A percentile compares a stretch with the other conserved stretches of the same genome.
phyloP scores from a whole-genome alignment of 2,113 vertebrate species.

The Mus spicilegus region DNA sequence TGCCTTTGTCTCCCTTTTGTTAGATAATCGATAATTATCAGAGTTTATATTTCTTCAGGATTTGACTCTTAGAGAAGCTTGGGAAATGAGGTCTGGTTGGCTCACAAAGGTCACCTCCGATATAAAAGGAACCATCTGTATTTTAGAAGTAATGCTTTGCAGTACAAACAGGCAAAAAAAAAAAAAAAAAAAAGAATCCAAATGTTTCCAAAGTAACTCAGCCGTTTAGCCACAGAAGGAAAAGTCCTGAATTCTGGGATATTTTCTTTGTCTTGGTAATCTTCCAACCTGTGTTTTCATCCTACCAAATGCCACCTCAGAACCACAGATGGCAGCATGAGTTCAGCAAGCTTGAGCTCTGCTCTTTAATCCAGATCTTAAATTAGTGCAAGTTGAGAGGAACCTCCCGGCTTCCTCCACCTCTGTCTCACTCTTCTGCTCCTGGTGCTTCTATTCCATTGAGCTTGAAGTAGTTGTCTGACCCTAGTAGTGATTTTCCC shows the following conservation, averaged over 20 bases:
- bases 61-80: conserved; percentile 1
- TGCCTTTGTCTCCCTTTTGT: conserved; percentile 42
- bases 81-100: conserved; percentile 22
- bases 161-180: conserved; percentile 23
- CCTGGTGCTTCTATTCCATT: background rate
- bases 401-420: background rate
- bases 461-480: background rate
- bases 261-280: conserved; percentile 63
- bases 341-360: conserved; percentile 58
- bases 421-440: background rate
- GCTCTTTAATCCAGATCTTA: conserved; percentile 61
- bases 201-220: conserved; percentile 49
- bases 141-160: conserved; percentile 32
- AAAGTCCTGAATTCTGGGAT: conserved; percentile 29
- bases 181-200: conserved; percentile 30
- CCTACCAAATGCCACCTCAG: conserved; percentile 59
- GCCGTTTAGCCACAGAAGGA: conserved; percentile 59
- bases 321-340: conserved; percentile 66
- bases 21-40: conserved; percentile 47
- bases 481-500: background rate
- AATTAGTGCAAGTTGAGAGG: conserved; percentile 31
- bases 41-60: conserved; percentile 54
- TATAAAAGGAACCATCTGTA: background rate
- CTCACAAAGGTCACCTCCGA: background rate
- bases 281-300: conserved; percentile 62